These are phyloP conservation scores for Caenorhabditis doughertyi DNA, from an alignment of 2,888 invertebrate species.

Conservation along the genomic window DNA sequence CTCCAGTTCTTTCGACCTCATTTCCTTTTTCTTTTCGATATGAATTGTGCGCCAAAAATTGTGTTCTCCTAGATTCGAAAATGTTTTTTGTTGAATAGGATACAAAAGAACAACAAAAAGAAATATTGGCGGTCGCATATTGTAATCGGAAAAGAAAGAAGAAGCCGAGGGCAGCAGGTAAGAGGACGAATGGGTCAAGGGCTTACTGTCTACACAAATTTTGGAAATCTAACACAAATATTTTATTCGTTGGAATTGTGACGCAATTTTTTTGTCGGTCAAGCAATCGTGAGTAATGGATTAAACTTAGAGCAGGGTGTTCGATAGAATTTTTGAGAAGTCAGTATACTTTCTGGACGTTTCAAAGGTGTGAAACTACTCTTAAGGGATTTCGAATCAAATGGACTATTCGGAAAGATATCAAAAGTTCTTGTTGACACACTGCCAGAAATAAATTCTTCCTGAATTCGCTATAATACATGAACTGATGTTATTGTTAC, in stretches of 20 bases:
- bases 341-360: too few relatives aligned
- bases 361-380: too few relatives aligned
- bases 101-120: background rate
- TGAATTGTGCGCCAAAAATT: conserved; percentile 21
- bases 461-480: too few relatives aligned
- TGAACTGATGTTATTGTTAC: background rate
- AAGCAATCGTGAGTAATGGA: background rate
- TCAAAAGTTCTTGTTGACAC: too few relatives aligned
- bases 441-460: too few relatives aligned
- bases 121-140: background rate
- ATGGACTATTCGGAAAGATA: too few relatives aligned
- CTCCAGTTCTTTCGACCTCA: background rate
- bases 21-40: background rate
- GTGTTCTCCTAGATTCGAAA: background rate
- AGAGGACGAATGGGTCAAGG: conserved; percentile 48
- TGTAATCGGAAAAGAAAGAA: conserved; percentile 24
- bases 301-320: too few relatives aligned
- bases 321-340: too few relatives aligned
- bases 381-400: too few relatives aligned
- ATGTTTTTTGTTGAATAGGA: background rate
- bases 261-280: background rate
- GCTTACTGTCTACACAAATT: background rate
- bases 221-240: conserved; percentile 19
- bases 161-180: conserved; percentile 32
- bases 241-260: conserved; percentile 8